Base-by-base conservation (phyloP, 2,797 vertebrate species). In the Smutsia gigantea region DNA sequence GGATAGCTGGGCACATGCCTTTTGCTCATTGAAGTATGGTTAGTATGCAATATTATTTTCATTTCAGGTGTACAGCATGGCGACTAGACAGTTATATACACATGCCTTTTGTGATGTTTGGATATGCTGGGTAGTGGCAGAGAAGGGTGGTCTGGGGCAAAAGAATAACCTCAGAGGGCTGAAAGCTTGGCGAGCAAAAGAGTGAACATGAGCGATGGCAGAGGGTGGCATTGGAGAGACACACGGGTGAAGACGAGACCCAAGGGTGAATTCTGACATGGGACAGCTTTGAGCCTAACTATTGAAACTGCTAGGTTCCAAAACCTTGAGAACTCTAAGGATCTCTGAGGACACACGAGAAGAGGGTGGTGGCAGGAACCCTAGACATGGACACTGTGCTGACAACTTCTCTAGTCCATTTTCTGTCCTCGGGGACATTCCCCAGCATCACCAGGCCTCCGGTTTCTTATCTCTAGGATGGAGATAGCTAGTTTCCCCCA, bases 81-180 rank as follows among this genome's bases (percentile, higher is more conserved):
- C 46, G 11, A 46, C 46, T 46, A 46, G 9, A 46, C 46, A 46
- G 46, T 46, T 46, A 46, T 46, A 10, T 46, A 7, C 2, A 13
- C 0, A 1, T 7, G 55, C 14, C 63, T 49, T 39, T 15, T 21
- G 29, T 63, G 34, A 2, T 13, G 19, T 2, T 0, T 8, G 46
- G 39, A 18, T 51, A 9, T 19, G 23, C 79, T 53, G 55, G 4
- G n/a, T 1, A 14, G 25, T 10, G 19, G 23, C 6, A 18, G n/a
- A 3, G 49, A 18, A 34, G 42, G 53, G 4, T 7, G 19, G 21
- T 21, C 4, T 49, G n/a, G 4, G 42, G 72, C 75, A 74, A 63
- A 34, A 23, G 42, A 75, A 29, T 4, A 31, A 55, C 27, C 29
- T 13, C 34, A 89, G 46, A 25, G 53, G 4, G 10, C 31, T 10